phyloP scores from a whole-genome alignment of 2,113 vertebrate genomes.

The Anthoscopus minutus region DNA sequence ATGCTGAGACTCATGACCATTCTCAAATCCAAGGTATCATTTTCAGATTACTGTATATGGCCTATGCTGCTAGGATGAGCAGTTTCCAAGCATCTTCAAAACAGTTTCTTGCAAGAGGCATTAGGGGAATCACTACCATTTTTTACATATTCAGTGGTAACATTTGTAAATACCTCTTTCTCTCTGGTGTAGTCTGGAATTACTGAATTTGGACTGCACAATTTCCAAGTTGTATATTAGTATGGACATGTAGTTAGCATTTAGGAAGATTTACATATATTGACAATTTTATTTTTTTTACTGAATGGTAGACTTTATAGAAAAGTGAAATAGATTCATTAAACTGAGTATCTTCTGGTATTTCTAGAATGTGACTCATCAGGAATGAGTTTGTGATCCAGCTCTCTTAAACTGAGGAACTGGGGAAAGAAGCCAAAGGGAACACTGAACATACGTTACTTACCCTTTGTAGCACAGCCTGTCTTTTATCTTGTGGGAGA shows the following conservation, averaged over 20 bases:
- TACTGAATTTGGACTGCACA: neutral
- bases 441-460: neutral
- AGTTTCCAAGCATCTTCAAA: neutral
- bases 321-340: neutral
- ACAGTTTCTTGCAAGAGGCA: neutral
- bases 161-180: neutral
- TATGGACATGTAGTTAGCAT: neutral
- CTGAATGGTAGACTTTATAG: neutral
- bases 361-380: constrained; percentile 35
- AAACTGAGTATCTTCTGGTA: neutral
- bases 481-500: neutral
- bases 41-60: neutral
- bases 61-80: neutral
- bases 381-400: neutral
- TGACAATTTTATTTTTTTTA: neutral
- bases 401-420: neutral
- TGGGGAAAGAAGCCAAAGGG: neutral
- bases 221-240: neutral
- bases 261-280: neutral
- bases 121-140: neutral
- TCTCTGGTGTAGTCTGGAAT: neutral
- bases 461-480: neutral
- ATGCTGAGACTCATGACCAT: neutral
- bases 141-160: neutral
- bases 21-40: neutral